Evolutionary conservation across 2,888 invertebrate species (phyloP).

Genomic region (Lutraria lutraria): DNA sequence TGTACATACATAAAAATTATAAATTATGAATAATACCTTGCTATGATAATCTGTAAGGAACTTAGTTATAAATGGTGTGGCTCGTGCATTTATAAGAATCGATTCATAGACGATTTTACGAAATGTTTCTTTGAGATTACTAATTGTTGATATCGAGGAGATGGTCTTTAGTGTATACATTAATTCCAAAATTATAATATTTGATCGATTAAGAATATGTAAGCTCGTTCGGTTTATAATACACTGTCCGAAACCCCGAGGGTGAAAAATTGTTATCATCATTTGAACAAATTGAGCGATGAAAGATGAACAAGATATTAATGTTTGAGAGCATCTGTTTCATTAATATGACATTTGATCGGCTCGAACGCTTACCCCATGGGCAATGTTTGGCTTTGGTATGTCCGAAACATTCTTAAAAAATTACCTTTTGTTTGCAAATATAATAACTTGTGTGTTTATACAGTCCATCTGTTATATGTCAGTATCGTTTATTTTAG

Average conservation of each 20-base stretch:
- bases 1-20: too few species aligned
- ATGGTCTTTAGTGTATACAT: too few species aligned
- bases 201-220: too few species aligned
- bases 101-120: too few species aligned
- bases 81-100: too few species aligned
- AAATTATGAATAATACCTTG: too few species aligned
- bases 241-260: background rate
- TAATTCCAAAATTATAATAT: too few species aligned
- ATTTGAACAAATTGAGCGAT: conserved; percentile 35
- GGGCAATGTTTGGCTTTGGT: conserved; percentile 9
- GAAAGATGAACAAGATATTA: conserved; percentile 14
- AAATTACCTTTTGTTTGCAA: background rate
- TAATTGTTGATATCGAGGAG: too few species aligned
- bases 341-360: conserved; percentile 6
- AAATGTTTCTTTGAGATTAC: too few species aligned
- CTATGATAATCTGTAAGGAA: too few species aligned
- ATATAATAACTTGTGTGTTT: background rate
- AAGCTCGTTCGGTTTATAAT: background rate
- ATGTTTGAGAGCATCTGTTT: conserved; percentile 30
- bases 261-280: conserved; percentile 8
- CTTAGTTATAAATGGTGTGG: too few species aligned
- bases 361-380: background rate
- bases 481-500: background rate
- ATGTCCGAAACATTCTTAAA: background rate
- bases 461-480: background rate